Percentiles rank a stretch among this genome's conserved stretches.
phyloP scores from a whole-genome alignment of 2,888 invertebrate species.

The Melanotus villosus region DNA sequence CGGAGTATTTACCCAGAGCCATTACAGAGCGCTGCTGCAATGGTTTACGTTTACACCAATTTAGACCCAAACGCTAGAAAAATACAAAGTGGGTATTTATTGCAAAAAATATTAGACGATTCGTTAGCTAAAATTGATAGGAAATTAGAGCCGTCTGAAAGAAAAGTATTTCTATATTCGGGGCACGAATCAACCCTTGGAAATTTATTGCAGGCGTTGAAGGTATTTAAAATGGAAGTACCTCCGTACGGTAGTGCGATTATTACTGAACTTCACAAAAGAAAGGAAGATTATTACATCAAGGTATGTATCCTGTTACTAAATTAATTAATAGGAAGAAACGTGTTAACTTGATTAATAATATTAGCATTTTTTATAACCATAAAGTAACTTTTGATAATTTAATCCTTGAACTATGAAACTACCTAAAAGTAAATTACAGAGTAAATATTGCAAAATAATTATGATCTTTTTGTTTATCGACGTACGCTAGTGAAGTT shows the following conservation, averaged over 20 bases:
- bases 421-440: no score
- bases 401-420: no score
- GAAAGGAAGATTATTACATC: constrained; percentile 31
- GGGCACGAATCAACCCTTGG: constrained; percentile 64
- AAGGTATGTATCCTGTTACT: constrained; percentile 16
- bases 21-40: constrained; percentile 58
- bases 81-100: constrained; percentile 65
- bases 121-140: constrained; percentile 51
- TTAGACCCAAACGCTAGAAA: constrained; percentile 58
- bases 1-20: constrained; percentile 63
- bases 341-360: no score
- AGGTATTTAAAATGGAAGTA: constrained; percentile 54
- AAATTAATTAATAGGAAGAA: no score
- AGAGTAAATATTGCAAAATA: no score
- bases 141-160: constrained; percentile 48
- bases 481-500: no score
- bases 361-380: no score
- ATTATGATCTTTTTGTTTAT: no score
- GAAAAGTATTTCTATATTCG: constrained; percentile 62
- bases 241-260: constrained; percentile 61
- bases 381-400: no score
- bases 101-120: constrained; percentile 60
- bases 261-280: constrained; percentile 57
- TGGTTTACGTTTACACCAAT: constrained; percentile 65
- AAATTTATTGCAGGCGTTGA: constrained; percentile 55